Evolutionary conservation across 2,888 invertebrate genomes (phyloP).

Genomic region (Hirtodrosophila confusa): DNA sequence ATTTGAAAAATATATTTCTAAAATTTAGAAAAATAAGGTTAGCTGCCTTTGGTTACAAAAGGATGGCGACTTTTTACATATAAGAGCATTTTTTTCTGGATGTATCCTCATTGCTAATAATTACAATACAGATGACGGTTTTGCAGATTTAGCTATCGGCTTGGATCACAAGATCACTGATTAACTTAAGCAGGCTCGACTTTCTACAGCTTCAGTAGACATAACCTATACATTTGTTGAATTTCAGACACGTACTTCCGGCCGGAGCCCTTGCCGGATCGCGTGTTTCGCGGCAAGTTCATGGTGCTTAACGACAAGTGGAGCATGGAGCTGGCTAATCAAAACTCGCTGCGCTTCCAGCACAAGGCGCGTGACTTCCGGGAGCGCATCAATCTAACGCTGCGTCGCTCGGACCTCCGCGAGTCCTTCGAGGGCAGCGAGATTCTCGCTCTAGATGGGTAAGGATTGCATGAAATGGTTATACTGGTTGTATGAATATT

Average conservation of each 20-base stretch:
- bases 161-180: too few species aligned
- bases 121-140: too few species aligned
- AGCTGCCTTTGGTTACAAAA: too few species aligned
- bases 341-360: conserved; percentile 89
- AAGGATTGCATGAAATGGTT: conserved; percentile 70
- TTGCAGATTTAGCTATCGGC: too few species aligned
- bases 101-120: too few species aligned
- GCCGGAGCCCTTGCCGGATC: conserved; percentile 89
- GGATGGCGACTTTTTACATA: too few species aligned
- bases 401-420: conserved; percentile 89
- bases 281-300: conserved; percentile 93
- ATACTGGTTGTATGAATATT: too few species aligned
- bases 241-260: conserved; percentile 83
- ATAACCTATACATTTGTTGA: neutral
- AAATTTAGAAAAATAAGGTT: too few species aligned
- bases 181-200: too few species aligned
- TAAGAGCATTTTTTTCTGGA: too few species aligned
- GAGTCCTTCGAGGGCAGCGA: conserved; percentile 92
- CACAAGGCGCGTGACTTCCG: conserved; percentile 90
- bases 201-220: neutral
- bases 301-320: conserved; percentile 89
- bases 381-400: conserved; percentile 90
- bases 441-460: conserved; percentile 94
- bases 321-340: conserved; percentile 88
- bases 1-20: too few species aligned